Evolutionary conservation across 1,140 invertebrate species (phyloP), one percentile per base, ranked within the genome.

Genomic region (Euura lappo): DNA sequence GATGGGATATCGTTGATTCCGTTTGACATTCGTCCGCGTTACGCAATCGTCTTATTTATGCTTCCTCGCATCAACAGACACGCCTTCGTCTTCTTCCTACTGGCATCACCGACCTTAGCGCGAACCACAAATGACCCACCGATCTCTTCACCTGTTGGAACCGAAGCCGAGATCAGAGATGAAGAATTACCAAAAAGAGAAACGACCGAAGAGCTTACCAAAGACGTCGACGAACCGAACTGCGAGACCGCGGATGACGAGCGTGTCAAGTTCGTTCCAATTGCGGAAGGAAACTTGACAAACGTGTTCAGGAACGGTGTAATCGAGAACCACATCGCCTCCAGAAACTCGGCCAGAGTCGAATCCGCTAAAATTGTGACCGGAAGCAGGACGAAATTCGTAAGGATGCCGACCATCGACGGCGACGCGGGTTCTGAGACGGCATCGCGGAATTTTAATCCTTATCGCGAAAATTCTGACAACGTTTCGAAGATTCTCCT

Each of bases 301-400:
- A 70, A 70, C 5, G 13, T 70, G 8, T 70, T 45, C 44, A 70
- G 11, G 46, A 70, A 70, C 45, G 69, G 69, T 42, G 69, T 10
- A 70, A 70, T 70, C n/a, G 69, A 70, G 45, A 70, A 70, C 45
- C 5, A 70, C 45, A 10, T 60, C 10, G 8, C 69, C 0, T 8
- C 11, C 11, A 70, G 11, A 44, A n/a, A 11, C 67, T 43, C 3
- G 4, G 11, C 28, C 44, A 68, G 67, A 10, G 28, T 8, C 8
- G 6, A 5, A 68, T n/a, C 42, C 44, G 67, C 28, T 11, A 68
- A 28, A 42, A 68, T 11, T n/a, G 68, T 72, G 73, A 68, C 47
- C 45, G 65, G 43, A 43, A 68, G 8, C 28, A 28, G 10, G 66
- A 4, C 66, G 66, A 28, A 68, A 42, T 68, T 68, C 42, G 3